Conservation (phyloP, 2,113 vertebrate genomes). For the Procavia capensis region DNA sequence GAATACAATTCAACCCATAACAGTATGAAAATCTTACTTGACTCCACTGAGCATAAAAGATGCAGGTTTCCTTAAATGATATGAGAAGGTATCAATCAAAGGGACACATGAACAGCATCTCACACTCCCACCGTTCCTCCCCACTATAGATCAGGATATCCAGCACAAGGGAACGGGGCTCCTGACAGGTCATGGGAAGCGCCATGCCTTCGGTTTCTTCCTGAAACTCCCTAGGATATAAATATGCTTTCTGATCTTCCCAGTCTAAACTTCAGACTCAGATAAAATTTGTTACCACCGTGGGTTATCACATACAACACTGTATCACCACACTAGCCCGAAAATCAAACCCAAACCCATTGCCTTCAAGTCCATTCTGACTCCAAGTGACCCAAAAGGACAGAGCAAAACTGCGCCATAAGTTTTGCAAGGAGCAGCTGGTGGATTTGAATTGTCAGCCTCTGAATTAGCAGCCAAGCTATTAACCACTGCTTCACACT, state of each 20-base stretch:
- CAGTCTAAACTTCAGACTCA: background rate
- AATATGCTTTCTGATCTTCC: background rate
- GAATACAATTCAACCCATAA: no score
- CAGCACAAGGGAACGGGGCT: background rate
- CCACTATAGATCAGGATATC: background rate
- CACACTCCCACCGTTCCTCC: no score
- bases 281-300: background rate
- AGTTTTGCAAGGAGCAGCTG: no score
- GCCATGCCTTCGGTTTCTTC: background rate
- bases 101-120: background rate
- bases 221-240: background rate
- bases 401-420: no score
- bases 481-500: no score
- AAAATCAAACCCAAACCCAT: no score
- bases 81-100: background rate
- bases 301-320: background rate
- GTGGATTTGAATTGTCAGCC: no score
- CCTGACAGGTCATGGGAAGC: background rate
- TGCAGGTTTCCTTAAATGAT: background rate
- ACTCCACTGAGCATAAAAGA: background rate
- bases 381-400: no score
- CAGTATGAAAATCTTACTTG: background rate
- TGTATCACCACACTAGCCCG: background rate
- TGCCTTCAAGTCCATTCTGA: no score
- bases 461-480: no score